phyloP scores from a whole-genome alignment of 2,888 invertebrate species.

The Pinctada fucata region DNA sequence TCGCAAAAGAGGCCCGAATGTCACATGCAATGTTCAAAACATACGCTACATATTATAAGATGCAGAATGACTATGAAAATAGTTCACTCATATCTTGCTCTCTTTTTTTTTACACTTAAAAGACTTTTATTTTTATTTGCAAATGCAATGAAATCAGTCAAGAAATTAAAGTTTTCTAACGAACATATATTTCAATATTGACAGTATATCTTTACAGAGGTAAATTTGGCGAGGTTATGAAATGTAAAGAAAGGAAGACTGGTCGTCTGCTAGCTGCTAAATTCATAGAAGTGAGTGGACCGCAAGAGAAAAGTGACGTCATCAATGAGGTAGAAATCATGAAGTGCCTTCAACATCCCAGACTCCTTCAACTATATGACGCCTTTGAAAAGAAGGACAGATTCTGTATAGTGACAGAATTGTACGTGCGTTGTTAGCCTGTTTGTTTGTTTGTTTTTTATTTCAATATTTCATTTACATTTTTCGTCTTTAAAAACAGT shows the following conservation, averaged over 20 bases:
- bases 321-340: conserved; percentile 98
- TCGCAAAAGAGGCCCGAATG: no score
- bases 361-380: conserved; percentile 97
- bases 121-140: no score
- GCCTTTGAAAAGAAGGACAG: conserved; percentile 89
- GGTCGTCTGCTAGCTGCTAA: conserved; percentile 93
- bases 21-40: no score
- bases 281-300: conserved; percentile 90
- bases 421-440: conserved; percentile 84
- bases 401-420: conserved; percentile 97
- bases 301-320: conserved; percentile 90
- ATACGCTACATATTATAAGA: no score
- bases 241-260: conserved; percentile 90
- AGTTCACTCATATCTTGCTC: no score
- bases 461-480: background rate
- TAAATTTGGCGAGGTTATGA: conserved; percentile 97
- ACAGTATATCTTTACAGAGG: conserved; percentile 82
- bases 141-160: no score
- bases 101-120: no score
- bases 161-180: no score
- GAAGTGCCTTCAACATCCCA: conserved; percentile 94
- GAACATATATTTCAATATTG: background rate
- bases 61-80: no score
- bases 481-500: background rate
- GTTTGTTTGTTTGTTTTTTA: no score